These are phyloP conservation scores for Hippocampus kuda DNA, from an alignment of 2,797 vertebrate species.

Conservation along the genomic window DNA sequence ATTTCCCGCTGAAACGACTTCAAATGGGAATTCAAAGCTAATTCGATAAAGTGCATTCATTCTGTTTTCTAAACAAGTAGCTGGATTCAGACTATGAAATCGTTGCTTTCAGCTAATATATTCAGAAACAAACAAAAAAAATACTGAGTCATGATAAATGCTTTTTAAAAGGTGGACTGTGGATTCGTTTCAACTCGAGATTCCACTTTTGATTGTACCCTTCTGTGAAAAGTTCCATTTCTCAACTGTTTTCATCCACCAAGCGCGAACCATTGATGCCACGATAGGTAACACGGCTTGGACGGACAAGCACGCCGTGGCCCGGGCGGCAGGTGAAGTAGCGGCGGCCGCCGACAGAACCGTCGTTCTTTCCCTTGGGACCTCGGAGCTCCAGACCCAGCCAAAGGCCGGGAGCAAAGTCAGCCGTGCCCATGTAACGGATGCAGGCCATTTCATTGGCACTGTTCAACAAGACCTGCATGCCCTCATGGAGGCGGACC, in stretches of 20 bases:
- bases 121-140: neutral
- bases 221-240: neutral
- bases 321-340: constrained; percentile 84
- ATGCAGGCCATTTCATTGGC: constrained; percentile 88
- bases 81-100: no score
- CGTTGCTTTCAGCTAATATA: neutral
- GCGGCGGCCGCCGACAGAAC: constrained; percentile 76
- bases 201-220: neutral
- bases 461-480: constrained; percentile 87
- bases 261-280: constrained; percentile 86
- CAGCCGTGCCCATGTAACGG: constrained; percentile 82
- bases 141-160: neutral
- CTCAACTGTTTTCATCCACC: constrained; percentile 72
- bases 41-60: constrained; percentile 54
- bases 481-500: constrained; percentile 78
- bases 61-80: constrained; percentile 3
- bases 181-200: neutral
- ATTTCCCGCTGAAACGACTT: constrained; percentile 11
- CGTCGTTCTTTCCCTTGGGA: constrained; percentile 85
- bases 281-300: constrained; percentile 85
- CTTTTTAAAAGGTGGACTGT: neutral
- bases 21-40: constrained; percentile 14
- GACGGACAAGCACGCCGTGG: constrained; percentile 84
- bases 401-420: constrained; percentile 86
- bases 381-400: constrained; percentile 86